Evolutionary conservation across 1,140 invertebrate genomes (phyloP), one percentile per base, ranked within the genome.

Genomic region (Holotrichia oblita): DNA sequence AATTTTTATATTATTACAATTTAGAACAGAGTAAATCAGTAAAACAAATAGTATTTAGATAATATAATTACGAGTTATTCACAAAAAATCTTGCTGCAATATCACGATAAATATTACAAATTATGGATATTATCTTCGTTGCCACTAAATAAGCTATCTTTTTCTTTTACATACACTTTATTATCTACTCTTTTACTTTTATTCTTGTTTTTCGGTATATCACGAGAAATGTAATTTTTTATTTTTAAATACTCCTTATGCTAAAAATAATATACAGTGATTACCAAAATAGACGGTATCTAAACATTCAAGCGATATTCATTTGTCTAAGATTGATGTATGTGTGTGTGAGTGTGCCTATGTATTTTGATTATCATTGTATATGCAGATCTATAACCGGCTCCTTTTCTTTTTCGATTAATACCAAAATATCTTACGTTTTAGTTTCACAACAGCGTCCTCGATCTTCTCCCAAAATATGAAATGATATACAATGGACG

Each of bases 81-180:
- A 55, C 48, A 55, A 55, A 34, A 34, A 55, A 55, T 17, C 14
- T 69, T 69, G 61, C 61, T 69, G 61, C 22, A 69, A 22, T 69
- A 69, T 69, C 22, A 69, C 22, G 22, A 22, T 22, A 14, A 69
- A 69, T 22, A 69, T 69, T 69, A 69, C 61, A 69, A 69, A 27
- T 34, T 27, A 69, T 10, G 22, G 10, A 27, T 4, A 69, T 27
- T 69, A 69, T 69, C 12, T 22, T 69, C 27, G 61, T 69, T 69
- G 61, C 61, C 61, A 69, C 61, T 69, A 69, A 69, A 9, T 69
- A 69, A 69, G 61, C 61, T 27, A 64, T 64, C 9, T 64, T 3
- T 27, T 69, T 69, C 12, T 34, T 27, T 55, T 55, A 69, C 61
- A 69, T 69, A 69, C 20, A 27, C 0, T 27, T 64, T 27, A 69